Conservation (phyloP, 2,113 vertebrate species). For the Prionailurus bengalensis region DNA sequence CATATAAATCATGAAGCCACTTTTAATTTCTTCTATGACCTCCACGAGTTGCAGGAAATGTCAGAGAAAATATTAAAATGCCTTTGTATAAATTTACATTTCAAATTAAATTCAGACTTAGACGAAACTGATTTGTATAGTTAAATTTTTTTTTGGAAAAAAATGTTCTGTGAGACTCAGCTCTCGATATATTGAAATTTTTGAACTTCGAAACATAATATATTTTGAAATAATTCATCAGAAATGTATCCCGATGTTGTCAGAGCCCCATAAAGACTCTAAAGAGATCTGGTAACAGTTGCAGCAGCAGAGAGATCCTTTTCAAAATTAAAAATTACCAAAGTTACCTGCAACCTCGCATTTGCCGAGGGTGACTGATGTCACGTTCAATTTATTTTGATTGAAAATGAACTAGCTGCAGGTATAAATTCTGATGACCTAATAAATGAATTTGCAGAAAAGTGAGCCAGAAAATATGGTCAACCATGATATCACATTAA, state of each 20-base stretch:
- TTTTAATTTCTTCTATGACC: constrained; percentile 59
- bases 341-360: constrained; percentile 38
- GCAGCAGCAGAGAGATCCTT: constrained; percentile 36
- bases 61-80: constrained; percentile 72
- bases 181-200: constrained; percentile 26
- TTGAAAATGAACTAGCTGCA: constrained; percentile 66
- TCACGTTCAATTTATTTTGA: constrained; percentile 3
- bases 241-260: constrained; percentile 44
- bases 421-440: constrained; percentile 53
- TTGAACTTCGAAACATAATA: constrained; percentile 10
- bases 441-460: constrained; percentile 62
- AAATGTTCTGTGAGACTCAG: constrained; percentile 27
- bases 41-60: constrained; percentile 59
- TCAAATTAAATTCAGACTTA: constrained; percentile 72
- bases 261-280: constrained; percentile 22
- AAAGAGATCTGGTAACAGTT: not conserved
- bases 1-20: constrained; percentile 66
- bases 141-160: not conserved
- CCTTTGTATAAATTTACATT: constrained; percentile 69
- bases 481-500: constrained; percentile 46
- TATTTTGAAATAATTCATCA: constrained; percentile 59
- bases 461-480: constrained; percentile 42
- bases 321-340: constrained; percentile 65
- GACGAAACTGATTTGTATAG: constrained; percentile 52
- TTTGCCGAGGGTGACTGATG: constrained; percentile 59